Evolutionary conservation across 1,140 invertebrate species (phyloP), one percentile per base, ranked within the genome.

Genomic region (Drosophila obscura): DNA sequence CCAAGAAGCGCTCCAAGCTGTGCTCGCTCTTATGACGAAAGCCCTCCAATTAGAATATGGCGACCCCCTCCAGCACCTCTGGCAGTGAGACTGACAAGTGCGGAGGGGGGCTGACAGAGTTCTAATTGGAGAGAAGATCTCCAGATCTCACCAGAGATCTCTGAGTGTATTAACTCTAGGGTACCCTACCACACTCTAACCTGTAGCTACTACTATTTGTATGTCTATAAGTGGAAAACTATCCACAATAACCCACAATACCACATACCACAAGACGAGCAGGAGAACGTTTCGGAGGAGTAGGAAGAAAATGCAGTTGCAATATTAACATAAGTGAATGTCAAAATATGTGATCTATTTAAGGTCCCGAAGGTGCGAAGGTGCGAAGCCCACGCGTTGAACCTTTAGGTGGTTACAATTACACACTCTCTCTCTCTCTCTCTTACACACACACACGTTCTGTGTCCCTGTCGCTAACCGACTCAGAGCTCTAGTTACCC

Each of bases 1-100:
- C 73, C 43, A 92, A 92, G 60, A 92, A 92, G 52, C 89, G 91
- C 11, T 92, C 91, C 59, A 92, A 92, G 69, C 55, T 92, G 51
- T 92, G 91, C 56, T 76, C 89, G 31, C 73, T 92, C 4, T 91
- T 92, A 90, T 92, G 91, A 92, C 91, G 90, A 90, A 91, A 91
- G 62, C 83, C 90, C 24, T 91, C 90, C 64, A 91, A 91, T 91
- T 91, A 91, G 90, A 91, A 90, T 85, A 80, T 89, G 68, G 57
- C 72, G 83, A 90, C 88, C 71, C 75, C 88, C 80, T 81, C 83
- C 62, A 80, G 49, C 58, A 71, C 80, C 46, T 43, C 73, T 49
- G 74, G 64, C 77, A 81, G 72, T 73, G 80, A 84, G 56, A 77
- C 87, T 74, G 83, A 88, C 61, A 83, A 83, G 57, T 73, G 73